Percentiles rank a stretch among this genome's conserved stretches.
phyloP scores from a whole-genome alignment of 2,113 vertebrate genomes.

The Bujurquina vittata region DNA sequence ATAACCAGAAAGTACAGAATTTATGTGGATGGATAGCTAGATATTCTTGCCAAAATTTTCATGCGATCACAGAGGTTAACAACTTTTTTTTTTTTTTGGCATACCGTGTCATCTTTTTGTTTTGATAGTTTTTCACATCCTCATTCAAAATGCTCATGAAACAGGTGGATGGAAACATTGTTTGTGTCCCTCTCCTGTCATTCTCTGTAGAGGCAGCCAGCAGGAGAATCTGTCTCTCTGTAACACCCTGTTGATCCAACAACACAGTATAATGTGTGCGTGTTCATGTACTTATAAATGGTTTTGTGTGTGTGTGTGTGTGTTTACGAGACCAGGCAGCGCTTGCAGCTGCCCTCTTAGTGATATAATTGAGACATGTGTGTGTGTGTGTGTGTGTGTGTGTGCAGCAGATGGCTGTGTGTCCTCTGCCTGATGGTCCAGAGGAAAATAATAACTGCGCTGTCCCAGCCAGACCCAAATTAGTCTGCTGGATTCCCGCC shows the following conservation, averaged over 20 bases:
- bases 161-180: constrained; percentile 3
- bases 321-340: constrained; percentile 34
- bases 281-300: constrained; percentile 6
- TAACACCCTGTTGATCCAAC: constrained; percentile 34
- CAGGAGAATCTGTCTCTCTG: constrained; percentile 18
- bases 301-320: background rate
- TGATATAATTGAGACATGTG: constrained; percentile 92
- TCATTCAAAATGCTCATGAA: background rate
- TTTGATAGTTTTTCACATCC: background rate
- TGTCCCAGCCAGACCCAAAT: constrained; percentile 97
- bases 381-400: constrained; percentile 72
- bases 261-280: constrained; percentile 13
- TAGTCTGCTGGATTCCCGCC: constrained; percentile 96
- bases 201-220: background rate
- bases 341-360: constrained; percentile 88
- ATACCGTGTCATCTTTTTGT: background rate
- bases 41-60: no score
- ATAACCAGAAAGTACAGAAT: no score
- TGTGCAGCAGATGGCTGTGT: constrained; percentile 97
- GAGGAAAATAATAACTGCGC: constrained; percentile 99
- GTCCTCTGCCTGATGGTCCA: constrained; percentile 96
- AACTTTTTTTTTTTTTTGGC: background rate
- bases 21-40: no score
- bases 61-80: background rate
- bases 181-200: background rate